phyloP scores from a whole-genome alignment of 1,140 invertebrate genomes.

The Orius laevigatus region DNA sequence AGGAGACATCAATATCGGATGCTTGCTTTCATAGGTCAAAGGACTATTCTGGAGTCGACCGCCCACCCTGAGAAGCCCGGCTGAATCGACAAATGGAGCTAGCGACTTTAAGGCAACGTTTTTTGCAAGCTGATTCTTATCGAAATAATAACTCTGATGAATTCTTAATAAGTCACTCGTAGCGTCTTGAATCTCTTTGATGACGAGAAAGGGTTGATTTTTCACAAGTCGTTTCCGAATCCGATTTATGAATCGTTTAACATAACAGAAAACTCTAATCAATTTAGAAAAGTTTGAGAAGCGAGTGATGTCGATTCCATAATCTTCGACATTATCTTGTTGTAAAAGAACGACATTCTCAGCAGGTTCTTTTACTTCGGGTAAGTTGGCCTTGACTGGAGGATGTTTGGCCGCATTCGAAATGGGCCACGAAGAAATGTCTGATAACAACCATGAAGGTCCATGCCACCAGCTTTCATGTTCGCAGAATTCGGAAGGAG shows the following conservation, averaged over 20 bases:
- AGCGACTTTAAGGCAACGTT: not conserved
- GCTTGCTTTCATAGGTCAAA: slow-evolving; percentile 24
- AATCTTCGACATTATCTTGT: not conserved
- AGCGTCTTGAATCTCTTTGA: not conserved
- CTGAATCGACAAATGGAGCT: slow-evolving; percentile 24
- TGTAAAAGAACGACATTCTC: not conserved
- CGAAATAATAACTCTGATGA: not conserved
- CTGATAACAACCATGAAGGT: slow-evolving; percentile 15
- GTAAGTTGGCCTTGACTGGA: too few relatives aligned
- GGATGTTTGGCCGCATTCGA: not conserved
- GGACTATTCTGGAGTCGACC: slow-evolving; percentile 23
- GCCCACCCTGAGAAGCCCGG: slow-evolving; percentile 26
- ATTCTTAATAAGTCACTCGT: not conserved
- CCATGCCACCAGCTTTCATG: slow-evolving; percentile 25
- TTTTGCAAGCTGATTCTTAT: not conserved
- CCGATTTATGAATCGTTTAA: not conserved
- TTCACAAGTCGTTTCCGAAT: not conserved
- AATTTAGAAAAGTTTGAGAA: not conserved
- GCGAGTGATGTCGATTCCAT: too few relatives aligned
- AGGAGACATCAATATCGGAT: slow-evolving; percentile 27
- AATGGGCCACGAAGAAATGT: not conserved
- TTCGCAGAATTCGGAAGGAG: slow-evolving; percentile 18
- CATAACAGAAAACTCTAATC: not conserved
- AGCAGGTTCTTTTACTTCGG: not conserved
- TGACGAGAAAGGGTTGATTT: not conserved